phyloP scores from a whole-genome alignment of 2,797 vertebrate species.

The Catostomus latipinnis region DNA sequence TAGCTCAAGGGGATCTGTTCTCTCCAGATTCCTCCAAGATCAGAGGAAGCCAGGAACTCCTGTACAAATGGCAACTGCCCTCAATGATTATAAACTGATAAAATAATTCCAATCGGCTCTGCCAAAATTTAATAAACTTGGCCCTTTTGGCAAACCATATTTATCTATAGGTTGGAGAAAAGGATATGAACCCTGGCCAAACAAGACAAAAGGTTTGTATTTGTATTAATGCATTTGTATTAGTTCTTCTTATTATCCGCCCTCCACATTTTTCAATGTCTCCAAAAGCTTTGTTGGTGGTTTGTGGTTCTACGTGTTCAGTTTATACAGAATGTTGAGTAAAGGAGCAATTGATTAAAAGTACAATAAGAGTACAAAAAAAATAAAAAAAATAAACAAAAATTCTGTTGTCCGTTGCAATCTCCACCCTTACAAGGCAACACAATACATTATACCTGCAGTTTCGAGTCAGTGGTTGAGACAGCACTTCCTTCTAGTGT shows the following conservation, averaged over 20 bases:
- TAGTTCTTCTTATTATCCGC: conserved; percentile 19
- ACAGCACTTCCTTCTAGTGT: neutral
- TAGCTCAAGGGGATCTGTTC: conserved; percentile 66
- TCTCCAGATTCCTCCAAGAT: conserved; percentile 66
- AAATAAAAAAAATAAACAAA: neutral
- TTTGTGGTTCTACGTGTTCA: conserved; percentile 1
- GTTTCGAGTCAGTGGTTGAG: neutral
- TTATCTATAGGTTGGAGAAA: conserved; percentile 60
- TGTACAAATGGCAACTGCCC: conserved; percentile 62
- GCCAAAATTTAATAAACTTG: conserved; percentile 69
- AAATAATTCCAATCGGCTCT: conserved; percentile 67
- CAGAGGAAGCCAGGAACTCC: conserved; percentile 58
- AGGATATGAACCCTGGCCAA: conserved; percentile 62
- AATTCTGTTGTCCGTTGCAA: neutral
- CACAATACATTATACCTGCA: neutral
- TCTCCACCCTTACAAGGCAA: neutral
- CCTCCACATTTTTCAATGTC: conserved; percentile 40
- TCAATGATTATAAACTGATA: conserved; percentile 63
- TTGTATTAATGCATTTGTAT: conserved; percentile 57
- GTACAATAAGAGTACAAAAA: neutral
- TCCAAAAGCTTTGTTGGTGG: conserved; percentile 19
- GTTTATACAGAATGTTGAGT: neutral
- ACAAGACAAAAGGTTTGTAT: conserved; percentile 50
- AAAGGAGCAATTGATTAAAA: neutral
- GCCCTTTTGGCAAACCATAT: conserved; percentile 67